phyloP scores from a whole-genome alignment of 2,797 vertebrate genomes.

The Morelia viridis region DNA sequence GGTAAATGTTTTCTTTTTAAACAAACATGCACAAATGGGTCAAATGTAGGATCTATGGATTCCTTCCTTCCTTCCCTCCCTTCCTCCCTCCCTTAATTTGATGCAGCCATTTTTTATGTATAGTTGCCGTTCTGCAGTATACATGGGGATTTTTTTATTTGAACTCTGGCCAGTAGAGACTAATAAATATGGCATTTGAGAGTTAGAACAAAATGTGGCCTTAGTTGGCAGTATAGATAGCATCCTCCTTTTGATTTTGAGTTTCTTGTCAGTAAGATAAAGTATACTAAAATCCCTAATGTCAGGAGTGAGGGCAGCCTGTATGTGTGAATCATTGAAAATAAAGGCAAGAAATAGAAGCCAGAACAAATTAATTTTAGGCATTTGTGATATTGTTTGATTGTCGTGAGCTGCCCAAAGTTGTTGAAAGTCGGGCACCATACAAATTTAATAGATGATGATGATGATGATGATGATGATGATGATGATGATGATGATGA shows the following conservation, averaged over 20 bases:
- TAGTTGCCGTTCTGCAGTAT: neutral
- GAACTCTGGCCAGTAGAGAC: neutral
- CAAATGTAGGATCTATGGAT: neutral
- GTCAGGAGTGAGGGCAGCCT: neutral
- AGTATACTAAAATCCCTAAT: neutral
- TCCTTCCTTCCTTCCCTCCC: neutral
- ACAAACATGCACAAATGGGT: too few species aligned
- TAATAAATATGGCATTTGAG: neutral
- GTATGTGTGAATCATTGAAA: neutral
- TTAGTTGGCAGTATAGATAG: neutral
- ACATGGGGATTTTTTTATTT: neutral
- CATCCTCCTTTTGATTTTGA: neutral
- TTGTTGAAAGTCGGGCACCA: neutral
- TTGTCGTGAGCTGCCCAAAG: neutral
- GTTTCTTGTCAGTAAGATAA: neutral
- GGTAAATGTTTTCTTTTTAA: slow-evolving; percentile 74
- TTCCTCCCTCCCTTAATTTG: neutral
- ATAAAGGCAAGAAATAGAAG: neutral
- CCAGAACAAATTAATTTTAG: neutral
- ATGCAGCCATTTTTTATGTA: neutral
- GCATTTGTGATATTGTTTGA: neutral
- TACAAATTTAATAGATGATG: neutral
- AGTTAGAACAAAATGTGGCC: neutral
- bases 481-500: too few species aligned
- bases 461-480: too few species aligned